phyloP scores from a whole-genome alignment of 1,140 invertebrate genomes.

The Aleiodes sp. region DNA sequence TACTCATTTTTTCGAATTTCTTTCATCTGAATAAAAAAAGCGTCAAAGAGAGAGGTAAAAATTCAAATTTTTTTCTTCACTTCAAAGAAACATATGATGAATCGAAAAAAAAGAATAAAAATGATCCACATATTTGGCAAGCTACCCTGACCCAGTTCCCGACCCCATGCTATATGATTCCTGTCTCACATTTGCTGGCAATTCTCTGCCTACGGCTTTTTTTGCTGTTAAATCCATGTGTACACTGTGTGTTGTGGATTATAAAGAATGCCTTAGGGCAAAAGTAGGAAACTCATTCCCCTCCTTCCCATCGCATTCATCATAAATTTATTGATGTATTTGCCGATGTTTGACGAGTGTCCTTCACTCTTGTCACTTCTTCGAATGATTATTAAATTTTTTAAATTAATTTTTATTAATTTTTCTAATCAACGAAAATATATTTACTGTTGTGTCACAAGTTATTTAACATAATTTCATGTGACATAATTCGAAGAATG shows the following conservation, averaged over 20 bases:
- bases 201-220: conserved; percentile 11
- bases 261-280: background rate
- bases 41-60: too few relatives aligned
- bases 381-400: background rate
- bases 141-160: conserved; percentile 40
- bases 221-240: too few relatives aligned
- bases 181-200: conserved; percentile 30
- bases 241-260: too few relatives aligned
- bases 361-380: background rate
- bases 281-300: background rate
- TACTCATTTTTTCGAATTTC: too few relatives aligned
- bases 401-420: background rate
- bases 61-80: conserved; percentile 1
- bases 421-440: too few relatives aligned
- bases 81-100: conserved; percentile 19
- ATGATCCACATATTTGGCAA: conserved; percentile 39
- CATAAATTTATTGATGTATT: conserved; percentile 4
- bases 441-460: too few relatives aligned
- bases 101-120: conserved; percentile 33
- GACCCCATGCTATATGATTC: conserved; percentile 27
- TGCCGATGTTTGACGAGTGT: conserved; percentile 3
- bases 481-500: too few relatives aligned
- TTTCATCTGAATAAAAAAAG: too few relatives aligned
- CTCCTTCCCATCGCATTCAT: background rate
- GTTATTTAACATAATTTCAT: too few relatives aligned